A percentile compares a stretch with the other conserved stretches of the same genome.
phyloP scores from a whole-genome alignment of 2,888 invertebrate species.

The Coelinius sp. region DNA sequence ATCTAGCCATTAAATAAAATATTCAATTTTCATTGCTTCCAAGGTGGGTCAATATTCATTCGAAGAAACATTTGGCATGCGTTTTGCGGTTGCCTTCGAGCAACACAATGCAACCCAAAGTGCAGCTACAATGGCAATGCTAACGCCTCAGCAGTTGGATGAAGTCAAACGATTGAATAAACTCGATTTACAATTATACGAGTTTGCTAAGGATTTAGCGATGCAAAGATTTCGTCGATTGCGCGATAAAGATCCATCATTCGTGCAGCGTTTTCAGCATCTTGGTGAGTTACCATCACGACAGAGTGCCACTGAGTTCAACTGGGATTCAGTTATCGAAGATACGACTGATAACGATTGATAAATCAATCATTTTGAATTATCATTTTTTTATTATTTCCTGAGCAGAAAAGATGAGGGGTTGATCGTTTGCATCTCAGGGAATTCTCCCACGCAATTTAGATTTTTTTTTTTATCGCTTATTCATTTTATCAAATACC shows the following conservation, averaged over 20 bases:
- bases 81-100: conserved; percentile 91
- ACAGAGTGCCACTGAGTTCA: conserved; percentile 86
- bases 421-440: conserved; percentile 29
- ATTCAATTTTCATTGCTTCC: neutral
- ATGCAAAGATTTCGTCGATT: conserved; percentile 87
- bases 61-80: conserved; percentile 92
- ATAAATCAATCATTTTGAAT: conserved; percentile 29
- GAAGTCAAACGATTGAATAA: conserved; percentile 86
- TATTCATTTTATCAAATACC: conserved; percentile 25
- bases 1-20: no score
- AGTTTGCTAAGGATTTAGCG: conserved; percentile 91
- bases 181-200: conserved; percentile 93
- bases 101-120: conserved; percentile 94
- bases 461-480: conserved; percentile 6
- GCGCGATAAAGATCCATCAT: conserved; percentile 85
- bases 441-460: conserved; percentile 20
- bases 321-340: conserved; percentile 89
- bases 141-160: conserved; percentile 82
- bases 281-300: conserved; percentile 85
- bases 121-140: conserved; percentile 83
- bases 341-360: conserved; percentile 74
- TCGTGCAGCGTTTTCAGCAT: conserved; percentile 86
- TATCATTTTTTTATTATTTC: conserved; percentile 9
- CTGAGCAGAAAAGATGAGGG: neutral
- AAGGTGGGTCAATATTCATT: conserved; percentile 93